phyloP scores from a whole-genome alignment of 2,797 vertebrate species.

The Enteromius anoplus region DNA sequence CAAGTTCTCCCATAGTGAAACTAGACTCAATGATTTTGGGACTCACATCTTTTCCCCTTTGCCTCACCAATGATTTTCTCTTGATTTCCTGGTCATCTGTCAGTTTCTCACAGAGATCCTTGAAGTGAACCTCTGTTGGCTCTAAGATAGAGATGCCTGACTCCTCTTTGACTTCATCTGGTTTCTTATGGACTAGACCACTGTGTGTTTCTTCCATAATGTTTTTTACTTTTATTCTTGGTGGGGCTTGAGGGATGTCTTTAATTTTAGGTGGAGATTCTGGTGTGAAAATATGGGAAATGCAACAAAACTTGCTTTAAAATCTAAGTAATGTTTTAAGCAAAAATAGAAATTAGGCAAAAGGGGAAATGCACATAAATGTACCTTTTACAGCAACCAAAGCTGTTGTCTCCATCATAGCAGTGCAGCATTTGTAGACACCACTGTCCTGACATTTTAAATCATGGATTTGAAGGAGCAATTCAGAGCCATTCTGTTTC shows the following conservation, averaged over 20 bases:
- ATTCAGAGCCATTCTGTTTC: constrained; percentile 45
- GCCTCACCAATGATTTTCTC: background rate
- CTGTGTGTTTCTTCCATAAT: constrained; percentile 7
- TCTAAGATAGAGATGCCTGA: background rate
- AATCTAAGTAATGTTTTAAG: background rate
- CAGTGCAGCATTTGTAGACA: constrained; percentile 56
- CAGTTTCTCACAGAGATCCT: constrained; percentile 19
- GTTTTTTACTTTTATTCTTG: constrained; percentile 33
- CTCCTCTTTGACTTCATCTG: background rate
- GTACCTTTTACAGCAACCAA: constrained; percentile 66
- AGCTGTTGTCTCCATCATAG: constrained; percentile 49
- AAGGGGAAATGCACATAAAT: background rate
- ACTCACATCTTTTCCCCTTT: constrained; percentile 10
- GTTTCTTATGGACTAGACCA: background rate
- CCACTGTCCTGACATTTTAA: constrained; percentile 56
- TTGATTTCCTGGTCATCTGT: constrained; percentile 14
- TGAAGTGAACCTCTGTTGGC: background rate
- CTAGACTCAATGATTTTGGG: background rate
- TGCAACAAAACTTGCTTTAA: background rate
- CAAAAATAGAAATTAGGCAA: background rate
- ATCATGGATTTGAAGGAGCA: constrained; percentile 54
- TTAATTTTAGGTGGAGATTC: constrained; percentile 12
- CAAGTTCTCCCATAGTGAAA: constrained; percentile 1
- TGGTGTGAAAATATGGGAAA: constrained; percentile 13
- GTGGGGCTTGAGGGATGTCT: constrained; percentile 47